Conservation (phyloP, 2,888 invertebrate genomes). For the Nephrotoma appendiculata region DNA sequence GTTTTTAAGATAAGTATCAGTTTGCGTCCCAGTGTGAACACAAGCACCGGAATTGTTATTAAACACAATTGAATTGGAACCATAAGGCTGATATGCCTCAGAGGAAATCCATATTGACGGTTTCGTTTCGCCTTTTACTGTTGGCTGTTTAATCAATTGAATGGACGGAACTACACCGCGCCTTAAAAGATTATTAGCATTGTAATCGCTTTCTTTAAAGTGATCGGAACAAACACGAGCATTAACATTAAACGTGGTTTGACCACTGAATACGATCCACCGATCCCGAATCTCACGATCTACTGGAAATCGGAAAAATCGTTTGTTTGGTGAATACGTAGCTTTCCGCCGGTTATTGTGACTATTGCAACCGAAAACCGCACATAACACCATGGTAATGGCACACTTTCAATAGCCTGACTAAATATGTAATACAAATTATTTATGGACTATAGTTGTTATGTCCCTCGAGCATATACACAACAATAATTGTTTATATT, state of each 20-base stretch:
- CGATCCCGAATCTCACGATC: not conserved
- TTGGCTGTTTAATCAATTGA: not conserved
- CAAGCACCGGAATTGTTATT: not conserved
- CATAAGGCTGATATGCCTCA: not conserved
- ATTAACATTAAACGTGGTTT: not conserved
- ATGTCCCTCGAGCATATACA: too few relatives aligned
- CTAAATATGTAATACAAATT: too few relatives aligned
- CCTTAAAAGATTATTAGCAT: not conserved
- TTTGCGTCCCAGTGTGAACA: not conserved
- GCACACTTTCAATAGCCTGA: too few relatives aligned
- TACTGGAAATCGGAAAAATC: not conserved
- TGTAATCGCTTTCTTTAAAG: not conserved
- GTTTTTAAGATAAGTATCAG: not conserved
- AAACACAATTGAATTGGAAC: not conserved
- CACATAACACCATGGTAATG: not conserved
- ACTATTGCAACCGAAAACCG: not conserved
- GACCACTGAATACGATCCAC: not conserved
- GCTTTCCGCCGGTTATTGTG: not conserved
- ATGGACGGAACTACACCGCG: not conserved
- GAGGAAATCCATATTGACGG: not conserved
- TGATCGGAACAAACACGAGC: not conserved
- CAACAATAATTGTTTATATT: too few relatives aligned
- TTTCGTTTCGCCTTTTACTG: not conserved
- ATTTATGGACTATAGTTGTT: too few relatives aligned
- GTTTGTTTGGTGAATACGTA: not conserved